A percentile compares a stretch with the other conserved stretches of the same genome.
phyloP scores from a whole-genome alignment of 1,140 invertebrate genomes.

The Chironomus striatipennis region DNA sequence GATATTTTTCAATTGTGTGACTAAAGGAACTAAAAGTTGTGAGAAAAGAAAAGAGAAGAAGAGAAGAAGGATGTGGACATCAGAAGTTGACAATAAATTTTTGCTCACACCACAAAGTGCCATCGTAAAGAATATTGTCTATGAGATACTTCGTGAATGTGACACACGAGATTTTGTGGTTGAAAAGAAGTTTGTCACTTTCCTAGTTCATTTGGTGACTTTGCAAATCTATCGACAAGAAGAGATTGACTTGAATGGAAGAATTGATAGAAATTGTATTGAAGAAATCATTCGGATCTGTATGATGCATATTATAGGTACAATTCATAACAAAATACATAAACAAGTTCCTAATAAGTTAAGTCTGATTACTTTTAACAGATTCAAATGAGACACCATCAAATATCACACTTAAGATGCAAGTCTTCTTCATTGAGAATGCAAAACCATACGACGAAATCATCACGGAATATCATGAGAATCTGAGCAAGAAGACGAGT shows the following conservation, averaged over 20 bases:
- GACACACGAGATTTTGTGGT: background rate
- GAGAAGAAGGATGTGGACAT: background rate
- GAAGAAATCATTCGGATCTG: background rate
- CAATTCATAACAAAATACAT: too few species aligned
- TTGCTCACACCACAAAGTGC: constrained; percentile 26
- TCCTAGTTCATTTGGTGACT: background rate
- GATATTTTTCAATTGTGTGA: too few species aligned
- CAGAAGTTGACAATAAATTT: constrained; percentile 14
- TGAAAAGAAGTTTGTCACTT: constrained; percentile 9
- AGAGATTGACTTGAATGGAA: background rate
- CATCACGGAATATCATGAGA: background rate
- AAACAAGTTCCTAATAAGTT: too few species aligned
- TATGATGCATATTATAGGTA: constrained; percentile 5
- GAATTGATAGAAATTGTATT: constrained; percentile 4
- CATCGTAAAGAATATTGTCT: constrained; percentile 33
- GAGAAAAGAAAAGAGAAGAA: background rate
- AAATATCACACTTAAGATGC: constrained; percentile 19
- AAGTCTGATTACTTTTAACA: background rate
- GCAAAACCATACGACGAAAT: background rate
- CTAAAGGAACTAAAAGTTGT: background rate
- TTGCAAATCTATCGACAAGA: background rate
- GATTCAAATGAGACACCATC: background rate
- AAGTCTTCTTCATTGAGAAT: constrained; percentile 24
- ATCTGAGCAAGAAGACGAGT: background rate
- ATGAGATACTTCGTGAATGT: constrained; percentile 8